Base-by-base conservation (phyloP, 2,113 vertebrate genomes). In the Cynoglossus semilaevis region DNA sequence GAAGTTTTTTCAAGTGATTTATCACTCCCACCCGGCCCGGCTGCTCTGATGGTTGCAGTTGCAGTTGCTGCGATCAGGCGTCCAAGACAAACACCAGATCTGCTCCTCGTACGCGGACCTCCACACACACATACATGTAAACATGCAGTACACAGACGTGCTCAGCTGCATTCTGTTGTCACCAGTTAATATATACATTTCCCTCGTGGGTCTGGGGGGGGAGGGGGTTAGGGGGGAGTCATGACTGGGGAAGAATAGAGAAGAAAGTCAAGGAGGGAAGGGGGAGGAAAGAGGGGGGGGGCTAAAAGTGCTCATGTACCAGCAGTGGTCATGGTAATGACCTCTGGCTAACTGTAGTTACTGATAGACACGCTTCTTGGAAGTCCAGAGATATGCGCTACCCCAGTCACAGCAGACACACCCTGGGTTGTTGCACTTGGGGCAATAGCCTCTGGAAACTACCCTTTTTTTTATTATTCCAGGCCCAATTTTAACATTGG, bases 311-410 rank as follows among this genome's bases (percentile, higher is more conserved):
- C 74, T 79, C 64, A 83, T 14, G 63, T 72, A 59, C 63, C 73
- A 72, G 53, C 55, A 55, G 67, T 76, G 74, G 68, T 52, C 74
- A 79, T 77, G 68, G 82, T 70, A 76, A 67, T 77, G 81, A 87
- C 76, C 87, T 79, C 71, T 79, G 60, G 70, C 72, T 87, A 87
- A 85, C 85, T 83, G 77, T 60, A 70, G 76, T 72, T 66, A 60
- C 74, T 83, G 79, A 85, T 82, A 79, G 76, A 83, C 84, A 74
- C 50, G 72, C 70, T 69, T 45, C 72, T 77, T 63, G 63, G 56
- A 78, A 77, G 66, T 66, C 44, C 60, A 70, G 67, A 72, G 64
- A 77, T 83, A 81, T 80, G 68, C 72, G 74, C 76, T 73, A 60
- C 72, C 51, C 72, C 68, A 67, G 74, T 74, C 74, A 67, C 51